A percentile compares a stretch with the other conserved stretches of the same genome.
phyloP scores from a whole-genome alignment of 2,888 invertebrate species.

The Acleris laterana region DNA sequence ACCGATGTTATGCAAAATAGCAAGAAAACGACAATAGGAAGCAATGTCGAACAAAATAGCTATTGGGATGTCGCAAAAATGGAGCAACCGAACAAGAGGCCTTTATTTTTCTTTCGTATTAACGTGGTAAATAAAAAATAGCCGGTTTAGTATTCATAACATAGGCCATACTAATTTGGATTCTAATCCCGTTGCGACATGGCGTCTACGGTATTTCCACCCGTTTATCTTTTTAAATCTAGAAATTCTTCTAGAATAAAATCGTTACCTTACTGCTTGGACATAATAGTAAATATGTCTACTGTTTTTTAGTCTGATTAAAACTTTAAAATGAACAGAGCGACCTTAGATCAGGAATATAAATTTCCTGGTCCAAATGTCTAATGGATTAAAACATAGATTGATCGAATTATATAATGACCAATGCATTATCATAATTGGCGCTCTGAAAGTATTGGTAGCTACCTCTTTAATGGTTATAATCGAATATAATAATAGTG shows the following conservation, averaged over 20 bases:
- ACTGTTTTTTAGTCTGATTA: no score
- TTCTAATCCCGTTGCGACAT: slow-evolving; percentile 70
- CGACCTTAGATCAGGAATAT: slow-evolving; percentile 3
- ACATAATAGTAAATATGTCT: neutral
- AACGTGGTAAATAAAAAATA: slow-evolving; percentile 24
- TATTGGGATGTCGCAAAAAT: slow-evolving; percentile 51
- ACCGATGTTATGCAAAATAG: slow-evolving; percentile 73
- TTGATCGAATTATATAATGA: slow-evolving; percentile 50
- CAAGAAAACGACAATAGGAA: slow-evolving; percentile 63
- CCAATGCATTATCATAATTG: slow-evolving; percentile 49
- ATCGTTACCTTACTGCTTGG: neutral
- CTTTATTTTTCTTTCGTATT: slow-evolving; percentile 1
- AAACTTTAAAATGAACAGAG: no score
- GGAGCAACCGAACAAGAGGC: slow-evolving; percentile 11
- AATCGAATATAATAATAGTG: slow-evolving; percentile 25
- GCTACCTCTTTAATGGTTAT: slow-evolving; percentile 16
- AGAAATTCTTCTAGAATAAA: slow-evolving; percentile 47
- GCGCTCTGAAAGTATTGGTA: slow-evolving; percentile 38
- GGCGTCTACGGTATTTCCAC: slow-evolving; percentile 66
- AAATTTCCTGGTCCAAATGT: slow-evolving; percentile 26
- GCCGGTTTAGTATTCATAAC: slow-evolving; percentile 62
- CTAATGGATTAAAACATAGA: slow-evolving; percentile 42
- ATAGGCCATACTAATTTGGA: slow-evolving; percentile 67
- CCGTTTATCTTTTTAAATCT: slow-evolving; percentile 48
- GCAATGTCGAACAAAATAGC: slow-evolving; percentile 55